Percentiles rank a stretch among this genome's conserved stretches.
Evolutionary conservation across 2,797 vertebrate genomes (phyloP).

Genomic region (Jordanella pulchra): DNA sequence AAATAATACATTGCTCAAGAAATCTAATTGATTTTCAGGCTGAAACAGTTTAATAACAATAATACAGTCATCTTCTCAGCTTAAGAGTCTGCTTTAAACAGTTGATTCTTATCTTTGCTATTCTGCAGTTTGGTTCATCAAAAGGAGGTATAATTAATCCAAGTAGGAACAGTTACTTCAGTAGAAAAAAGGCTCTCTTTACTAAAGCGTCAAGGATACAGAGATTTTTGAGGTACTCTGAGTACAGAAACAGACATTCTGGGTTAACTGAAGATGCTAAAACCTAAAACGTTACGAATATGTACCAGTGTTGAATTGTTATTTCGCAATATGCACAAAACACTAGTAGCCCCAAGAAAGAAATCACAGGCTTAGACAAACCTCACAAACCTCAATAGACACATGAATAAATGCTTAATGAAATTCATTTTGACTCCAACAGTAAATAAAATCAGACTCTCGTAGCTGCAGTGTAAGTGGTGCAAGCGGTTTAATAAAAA

Average conservation of each 20-base stretch:
- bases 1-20: not conserved
- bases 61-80: no score
- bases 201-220: not conserved
- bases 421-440: no score
- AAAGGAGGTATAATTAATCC: not conserved
- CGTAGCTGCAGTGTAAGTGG: not conserved
- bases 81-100: not conserved
- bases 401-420: no score
- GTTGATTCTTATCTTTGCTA: not conserved
- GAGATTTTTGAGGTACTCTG: not conserved
- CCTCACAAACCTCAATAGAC: not conserved
- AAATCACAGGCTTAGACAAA: not conserved
- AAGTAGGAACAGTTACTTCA: not conserved
- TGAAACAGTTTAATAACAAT: not conserved
- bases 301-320: not conserved
- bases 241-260: not conserved
- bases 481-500: constrained; percentile 1
- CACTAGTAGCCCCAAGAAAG: not conserved
- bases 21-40: not conserved
- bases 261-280: not conserved
- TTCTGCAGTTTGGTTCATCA: not conserved
- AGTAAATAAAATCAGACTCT: no score
- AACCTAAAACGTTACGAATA: not conserved
- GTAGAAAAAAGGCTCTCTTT: not conserved
- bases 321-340: no score